Percentiles rank a stretch among this genome's conserved stretches.
Evolutionary conservation across 2,797 vertebrate species (phyloP).

Genomic region (Halcyon smyrnensis): DNA sequence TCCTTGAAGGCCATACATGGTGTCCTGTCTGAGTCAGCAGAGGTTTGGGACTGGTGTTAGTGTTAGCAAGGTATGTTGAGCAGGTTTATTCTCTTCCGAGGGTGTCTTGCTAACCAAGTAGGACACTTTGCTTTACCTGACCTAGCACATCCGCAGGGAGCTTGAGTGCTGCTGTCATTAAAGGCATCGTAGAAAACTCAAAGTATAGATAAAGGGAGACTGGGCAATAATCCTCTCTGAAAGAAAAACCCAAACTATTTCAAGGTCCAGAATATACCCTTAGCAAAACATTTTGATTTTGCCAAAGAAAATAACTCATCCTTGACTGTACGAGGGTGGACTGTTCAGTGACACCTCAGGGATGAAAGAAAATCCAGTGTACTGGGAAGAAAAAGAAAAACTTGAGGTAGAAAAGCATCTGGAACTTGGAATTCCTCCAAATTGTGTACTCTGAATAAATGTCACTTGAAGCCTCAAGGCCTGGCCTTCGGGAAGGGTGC

Average conservation of each 20-base stretch:
- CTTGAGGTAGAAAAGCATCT: background rate
- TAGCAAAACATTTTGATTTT: constrained; percentile 18
- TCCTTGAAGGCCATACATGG: background rate
- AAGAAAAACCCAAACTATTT: background rate
- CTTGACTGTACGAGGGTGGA: background rate
- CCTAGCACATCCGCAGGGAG: background rate
- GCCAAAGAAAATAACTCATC: background rate
- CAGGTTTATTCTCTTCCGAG: background rate
- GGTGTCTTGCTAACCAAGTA: background rate
- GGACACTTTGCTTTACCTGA: background rate
- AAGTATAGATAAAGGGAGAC: background rate
- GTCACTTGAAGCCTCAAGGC: background rate
- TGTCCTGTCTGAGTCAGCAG: background rate
- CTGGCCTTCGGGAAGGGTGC: background rate
- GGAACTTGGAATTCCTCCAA: background rate
- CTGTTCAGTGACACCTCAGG: background rate
- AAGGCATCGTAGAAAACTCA: background rate
- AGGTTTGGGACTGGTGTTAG: background rate
- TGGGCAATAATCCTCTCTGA: background rate
- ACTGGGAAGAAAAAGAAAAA: background rate
- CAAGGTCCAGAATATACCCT: background rate
- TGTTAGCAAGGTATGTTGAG: background rate
- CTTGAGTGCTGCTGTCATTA: background rate
- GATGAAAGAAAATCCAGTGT: background rate
- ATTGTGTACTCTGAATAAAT: background rate